Evolutionary conservation across 1,140 invertebrate genomes (phyloP).

Genomic region (Zaprionus capensis): DNA sequence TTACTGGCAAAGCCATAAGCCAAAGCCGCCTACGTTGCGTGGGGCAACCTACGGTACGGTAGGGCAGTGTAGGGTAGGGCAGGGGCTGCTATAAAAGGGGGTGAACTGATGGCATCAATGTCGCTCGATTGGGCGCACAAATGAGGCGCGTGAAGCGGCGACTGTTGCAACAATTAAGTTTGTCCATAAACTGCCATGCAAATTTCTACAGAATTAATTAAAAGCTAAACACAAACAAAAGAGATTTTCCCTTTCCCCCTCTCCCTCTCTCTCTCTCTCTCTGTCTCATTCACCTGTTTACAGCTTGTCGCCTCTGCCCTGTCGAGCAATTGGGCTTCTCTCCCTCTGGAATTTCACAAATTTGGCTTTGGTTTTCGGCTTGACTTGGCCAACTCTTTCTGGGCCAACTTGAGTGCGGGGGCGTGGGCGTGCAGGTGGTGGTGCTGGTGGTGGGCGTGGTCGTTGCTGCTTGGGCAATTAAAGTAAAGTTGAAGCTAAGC

Average conservation of each 20-base stretch:
- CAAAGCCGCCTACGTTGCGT: background rate
- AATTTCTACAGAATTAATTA: slow-evolving; percentile 74
- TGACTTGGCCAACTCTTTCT: slow-evolving; percentile 10
- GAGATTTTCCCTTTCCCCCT: background rate
- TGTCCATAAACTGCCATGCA: slow-evolving; percentile 49
- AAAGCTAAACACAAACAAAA: slow-evolving; percentile 66
- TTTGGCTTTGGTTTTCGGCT: slow-evolving; percentile 29
- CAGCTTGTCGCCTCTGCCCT: too few species aligned
- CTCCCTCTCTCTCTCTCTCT: background rate
- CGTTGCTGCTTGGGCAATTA: slow-evolving; percentile 38
- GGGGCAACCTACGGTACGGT: background rate
- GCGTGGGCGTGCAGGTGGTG: slow-evolving; percentile 8
- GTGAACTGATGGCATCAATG: slow-evolving; percentile 36
- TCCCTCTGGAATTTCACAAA: slow-evolving; percentile 27
- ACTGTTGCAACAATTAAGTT: slow-evolving; percentile 45
- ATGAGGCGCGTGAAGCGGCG: slow-evolving; percentile 13
- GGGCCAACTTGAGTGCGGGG: background rate
- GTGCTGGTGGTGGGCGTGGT: slow-evolving; percentile 21
- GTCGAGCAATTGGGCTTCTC: background rate
- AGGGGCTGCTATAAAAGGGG: background rate
- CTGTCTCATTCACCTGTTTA: background rate
- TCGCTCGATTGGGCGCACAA: slow-evolving; percentile 55
- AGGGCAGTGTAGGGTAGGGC: background rate
- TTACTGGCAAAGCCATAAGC: slow-evolving; percentile 38
- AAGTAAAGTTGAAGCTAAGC: slow-evolving; percentile 56